Conservation (phyloP, 2,797 vertebrate species). For the Lithobates sylvaticus region DNA sequence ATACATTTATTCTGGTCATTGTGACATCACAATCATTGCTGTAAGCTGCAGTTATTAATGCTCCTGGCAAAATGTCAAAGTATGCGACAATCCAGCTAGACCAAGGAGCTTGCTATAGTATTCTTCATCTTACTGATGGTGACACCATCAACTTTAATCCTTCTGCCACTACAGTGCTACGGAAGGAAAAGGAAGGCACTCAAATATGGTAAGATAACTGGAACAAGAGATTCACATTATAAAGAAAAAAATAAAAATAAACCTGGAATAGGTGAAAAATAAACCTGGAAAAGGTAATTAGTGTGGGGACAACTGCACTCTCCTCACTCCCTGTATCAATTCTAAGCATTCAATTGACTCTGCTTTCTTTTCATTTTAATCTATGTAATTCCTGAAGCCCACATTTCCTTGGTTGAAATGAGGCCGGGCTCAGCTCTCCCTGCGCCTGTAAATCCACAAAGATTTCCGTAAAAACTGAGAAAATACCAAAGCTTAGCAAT, state of each 20-base stretch:
- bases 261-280: too few relatives aligned
- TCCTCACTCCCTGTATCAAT: too few relatives aligned
- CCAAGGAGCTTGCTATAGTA: neutral
- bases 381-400: neutral
- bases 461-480: neutral
- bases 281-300: too few relatives aligned
- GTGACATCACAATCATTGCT: conserved; percentile 32
- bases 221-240: too few relatives aligned
- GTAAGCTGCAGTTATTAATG: conserved; percentile 13
- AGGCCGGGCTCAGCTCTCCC: neutral
- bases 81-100: conserved; percentile 23
- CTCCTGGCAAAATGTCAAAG: conserved; percentile 41
- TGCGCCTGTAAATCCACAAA: conserved; percentile 6
- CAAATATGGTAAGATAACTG: too few relatives aligned
- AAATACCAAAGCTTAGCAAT: conserved; percentile 1
- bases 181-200: neutral
- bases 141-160: neutral
- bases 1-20: conserved; percentile 19
- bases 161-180: neutral
- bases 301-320: too few relatives aligned
- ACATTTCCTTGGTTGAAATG: neutral
- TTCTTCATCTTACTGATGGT: neutral
- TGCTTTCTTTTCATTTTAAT: conserved; percentile 1
- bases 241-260: too few relatives aligned
- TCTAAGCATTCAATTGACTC: too few relatives aligned